Base-by-base conservation (phyloP, 2,113 vertebrate species). In the Castor canadensis region DNA sequence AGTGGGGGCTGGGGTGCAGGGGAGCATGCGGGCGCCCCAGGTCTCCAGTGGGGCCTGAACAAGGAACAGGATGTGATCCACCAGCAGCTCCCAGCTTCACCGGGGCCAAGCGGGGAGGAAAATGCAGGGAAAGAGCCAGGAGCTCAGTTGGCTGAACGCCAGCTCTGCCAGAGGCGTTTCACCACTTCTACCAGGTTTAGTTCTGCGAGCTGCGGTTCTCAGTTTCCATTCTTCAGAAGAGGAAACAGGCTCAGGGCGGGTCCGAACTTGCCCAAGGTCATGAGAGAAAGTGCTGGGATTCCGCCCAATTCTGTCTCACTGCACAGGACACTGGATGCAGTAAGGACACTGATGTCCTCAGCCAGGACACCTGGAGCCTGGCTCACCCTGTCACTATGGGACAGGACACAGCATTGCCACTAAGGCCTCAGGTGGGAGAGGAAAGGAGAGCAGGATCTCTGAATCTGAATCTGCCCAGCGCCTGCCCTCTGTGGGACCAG, bases 391-490 rank as follows among this genome's bases (percentile, higher is more conserved):
- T n/a, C 12, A 6, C 56, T 73, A 17, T 45, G 8, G 58, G 30
- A 9, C 30, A 38, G 40, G 38, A 45, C 20, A 9, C 4, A 2
- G 11, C 16, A 11, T 6, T 6, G 60, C 86, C 16, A n/a, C 54
- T 2, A 43, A 89, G 62, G 52, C 32, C 47, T 6, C 7, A 38
- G n/a, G 20, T 4, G 0, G 22, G 56, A 35, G 13, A 10, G 9
- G 71, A 56, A 30, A 66, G 58, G 52, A 60, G 8, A 1, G 1
- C 0, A 2, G n/a, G n/a, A n/a, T n/a, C n/a, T 83, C 13, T 0
- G 1, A 4, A 6, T 22, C 17, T 30, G 28, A 5, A 15, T 12
- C 22, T 40, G 12, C 3, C 2, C 6, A 28, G 49, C 0, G 0
- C 8, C 32, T 47, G n/a, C n/a, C 32, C 15, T 40, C 5, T 12